A percentile compares a stretch with the other conserved stretches of the same genome.
Conservation (phyloP, 2,797 vertebrate species). For the Scyliorhinus canicula region DNA sequence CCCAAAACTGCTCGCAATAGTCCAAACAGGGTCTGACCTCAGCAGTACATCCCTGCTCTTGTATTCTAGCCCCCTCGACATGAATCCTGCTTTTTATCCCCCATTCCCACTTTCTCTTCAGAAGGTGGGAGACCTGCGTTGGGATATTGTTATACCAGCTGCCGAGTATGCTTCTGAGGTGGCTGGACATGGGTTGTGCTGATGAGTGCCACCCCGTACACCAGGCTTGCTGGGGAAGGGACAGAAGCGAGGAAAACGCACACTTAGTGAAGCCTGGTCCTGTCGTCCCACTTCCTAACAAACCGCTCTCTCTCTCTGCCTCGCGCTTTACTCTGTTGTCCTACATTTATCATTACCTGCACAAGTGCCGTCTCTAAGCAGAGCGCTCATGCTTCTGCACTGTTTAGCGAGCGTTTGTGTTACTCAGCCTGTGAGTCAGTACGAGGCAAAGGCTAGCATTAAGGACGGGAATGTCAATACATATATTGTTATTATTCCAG, state of each 20-base stretch:
- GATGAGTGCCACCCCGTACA: background rate
- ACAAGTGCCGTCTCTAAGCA: background rate
- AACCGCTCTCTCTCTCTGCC: no score
- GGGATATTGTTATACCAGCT: background rate
- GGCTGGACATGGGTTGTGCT: background rate
- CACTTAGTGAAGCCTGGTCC: background rate
- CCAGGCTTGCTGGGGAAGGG: background rate
- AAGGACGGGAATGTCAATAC: background rate
- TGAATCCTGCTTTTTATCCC: no score
- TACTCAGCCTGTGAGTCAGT: background rate
- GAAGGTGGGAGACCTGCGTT: background rate
- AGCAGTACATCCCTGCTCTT: no score
- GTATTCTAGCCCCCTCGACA: no score
- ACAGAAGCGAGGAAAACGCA: background rate
- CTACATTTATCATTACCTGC: background rate
- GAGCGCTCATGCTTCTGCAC: background rate
- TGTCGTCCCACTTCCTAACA: background rate
- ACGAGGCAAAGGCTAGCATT: background rate
- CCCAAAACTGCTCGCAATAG: no score
- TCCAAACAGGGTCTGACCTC: no score
- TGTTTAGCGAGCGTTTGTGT: background rate
- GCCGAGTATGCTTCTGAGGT: background rate
- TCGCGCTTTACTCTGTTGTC: background rate
- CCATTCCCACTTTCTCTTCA: background rate
- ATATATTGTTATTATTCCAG: background rate